Conservation (phyloP, 2,113 vertebrate genomes). For the Australoheros scitulus region DNA sequence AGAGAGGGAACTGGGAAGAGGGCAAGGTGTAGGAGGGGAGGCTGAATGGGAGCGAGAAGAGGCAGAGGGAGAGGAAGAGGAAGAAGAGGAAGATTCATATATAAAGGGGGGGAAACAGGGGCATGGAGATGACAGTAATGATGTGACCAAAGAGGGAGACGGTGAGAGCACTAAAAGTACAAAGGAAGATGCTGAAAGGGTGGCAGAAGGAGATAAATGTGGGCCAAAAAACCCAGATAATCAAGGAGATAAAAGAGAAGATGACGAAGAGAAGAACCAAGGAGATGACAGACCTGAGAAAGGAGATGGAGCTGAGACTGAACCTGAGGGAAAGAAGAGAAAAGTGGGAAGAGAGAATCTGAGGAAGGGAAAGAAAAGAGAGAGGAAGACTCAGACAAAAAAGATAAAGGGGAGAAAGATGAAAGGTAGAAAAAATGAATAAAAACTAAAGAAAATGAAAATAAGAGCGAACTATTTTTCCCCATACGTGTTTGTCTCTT, state of each 20-base stretch:
- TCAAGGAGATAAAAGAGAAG: background rate
- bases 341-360: conserved; percentile 2
- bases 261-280: conserved; percentile 1
- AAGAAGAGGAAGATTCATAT: conserved; percentile 41
- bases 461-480: background rate
- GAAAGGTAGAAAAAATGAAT: background rate
- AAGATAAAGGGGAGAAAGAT: background rate
- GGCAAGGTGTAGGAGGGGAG: conserved; percentile 51
- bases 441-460: background rate
- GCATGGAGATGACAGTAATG: conserved; percentile 31
- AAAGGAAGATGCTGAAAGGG: conserved; percentile 42
- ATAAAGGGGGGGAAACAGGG: conserved; percentile 4
- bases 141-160: conserved; percentile 58
- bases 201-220: background rate
- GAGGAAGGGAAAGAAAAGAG: background rate
- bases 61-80: conserved; percentile 63
- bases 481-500: background rate
- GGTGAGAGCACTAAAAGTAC: conserved; percentile 59
- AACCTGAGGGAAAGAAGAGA: conserved; percentile 18
- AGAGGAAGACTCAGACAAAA: conserved; percentile 1
- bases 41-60: conserved; percentile 53
- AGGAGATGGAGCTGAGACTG: conserved; percentile 64
- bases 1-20: conserved; percentile 11
- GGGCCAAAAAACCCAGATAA: background rate
- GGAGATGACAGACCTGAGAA: conserved; percentile 51